Evolutionary conservation across 2,888 invertebrate species (phyloP), one percentile per base, ranked within the genome.

Genomic region (Ochropacha duplaris): DNA sequence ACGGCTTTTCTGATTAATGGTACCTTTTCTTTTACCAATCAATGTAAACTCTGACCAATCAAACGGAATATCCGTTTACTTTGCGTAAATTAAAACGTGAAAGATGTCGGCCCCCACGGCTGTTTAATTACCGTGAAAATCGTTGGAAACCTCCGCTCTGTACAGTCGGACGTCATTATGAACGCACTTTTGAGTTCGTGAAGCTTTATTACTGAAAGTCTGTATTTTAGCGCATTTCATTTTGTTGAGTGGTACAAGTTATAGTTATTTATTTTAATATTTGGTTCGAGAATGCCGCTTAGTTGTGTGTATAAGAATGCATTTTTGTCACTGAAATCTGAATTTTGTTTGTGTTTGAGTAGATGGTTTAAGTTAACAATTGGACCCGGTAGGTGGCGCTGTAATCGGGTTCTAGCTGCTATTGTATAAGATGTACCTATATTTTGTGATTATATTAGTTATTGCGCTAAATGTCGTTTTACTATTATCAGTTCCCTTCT

Each of bases 111-210:
- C 55, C 50, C 54, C 57, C 57, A 14, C 31, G 31, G 22, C 28
- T 52, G 71, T 72, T 75, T 76, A 79, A 80, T 80, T 81, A 69
- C 72, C 74, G 73, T 71, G 71, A 74, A 78, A 79, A 76, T 72
- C 61, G 67, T 66, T 67, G 66, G 67, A 73, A 73, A 71, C 64
- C 64, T 61, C 51, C 58, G 60, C 61, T 57, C 65, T 19, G 31
- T 31, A 22, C 22, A 61, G 62, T 57, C 66, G 65, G 60, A 62
- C 72, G 67, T 74, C 74, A 78, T 79, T 75, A 79, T 64, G 71
- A 66, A 72, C 74, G 71, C 71, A 72, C 68, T 76, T 79, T 79
- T 79, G 76, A 74, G 78, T 75, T 74, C 69, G 71, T 68, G 72
- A 72, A 73, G 65, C 68, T 64, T 76, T 77, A 75, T 79, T 74